Evolutionary conservation across 2,797 vertebrate species (phyloP).

Genomic region (Cynodonichthys magdalenae): DNA sequence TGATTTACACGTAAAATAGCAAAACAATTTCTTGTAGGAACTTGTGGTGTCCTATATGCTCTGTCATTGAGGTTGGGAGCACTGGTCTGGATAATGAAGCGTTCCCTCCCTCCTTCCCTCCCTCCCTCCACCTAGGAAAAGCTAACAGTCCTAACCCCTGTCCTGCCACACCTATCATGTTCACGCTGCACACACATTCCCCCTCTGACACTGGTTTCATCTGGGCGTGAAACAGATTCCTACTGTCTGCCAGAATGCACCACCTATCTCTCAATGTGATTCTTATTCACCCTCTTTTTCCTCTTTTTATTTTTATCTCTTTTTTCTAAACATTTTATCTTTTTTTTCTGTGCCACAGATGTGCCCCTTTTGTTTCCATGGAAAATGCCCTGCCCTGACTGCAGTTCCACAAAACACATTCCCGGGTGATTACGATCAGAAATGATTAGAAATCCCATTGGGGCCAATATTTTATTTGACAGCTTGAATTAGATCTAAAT

Average conservation of each 20-base stretch:
- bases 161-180: constrained; percentile 75
- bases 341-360: constrained; percentile 55
- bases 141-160: constrained; percentile 75
- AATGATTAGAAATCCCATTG: constrained; percentile 78
- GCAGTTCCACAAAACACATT: constrained; percentile 68
- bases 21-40: constrained; percentile 39
- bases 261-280: constrained; percentile 74
- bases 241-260: constrained; percentile 76
- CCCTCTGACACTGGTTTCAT: constrained; percentile 75
- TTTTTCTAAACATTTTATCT: constrained; percentile 1
- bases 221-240: constrained; percentile 80
- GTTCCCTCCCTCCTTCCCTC: constrained; percentile 38
- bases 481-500: constrained; percentile 75
- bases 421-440: constrained; percentile 69
- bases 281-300: constrained; percentile 45
- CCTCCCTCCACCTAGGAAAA: constrained; percentile 63
- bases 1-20: constrained; percentile 16
- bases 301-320: constrained; percentile 8
- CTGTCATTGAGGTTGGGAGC: constrained; percentile 56
- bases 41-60: constrained; percentile 41
- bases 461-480: constrained; percentile 78
- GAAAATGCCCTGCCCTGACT: constrained; percentile 46
- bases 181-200: constrained; percentile 71
- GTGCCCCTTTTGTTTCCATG: constrained; percentile 60
- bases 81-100: constrained; percentile 56